These are phyloP conservation scores for Gambusia yucatana DNA, from an alignment of 2,797 vertebrate species.

Conservation along the genomic window DNA sequence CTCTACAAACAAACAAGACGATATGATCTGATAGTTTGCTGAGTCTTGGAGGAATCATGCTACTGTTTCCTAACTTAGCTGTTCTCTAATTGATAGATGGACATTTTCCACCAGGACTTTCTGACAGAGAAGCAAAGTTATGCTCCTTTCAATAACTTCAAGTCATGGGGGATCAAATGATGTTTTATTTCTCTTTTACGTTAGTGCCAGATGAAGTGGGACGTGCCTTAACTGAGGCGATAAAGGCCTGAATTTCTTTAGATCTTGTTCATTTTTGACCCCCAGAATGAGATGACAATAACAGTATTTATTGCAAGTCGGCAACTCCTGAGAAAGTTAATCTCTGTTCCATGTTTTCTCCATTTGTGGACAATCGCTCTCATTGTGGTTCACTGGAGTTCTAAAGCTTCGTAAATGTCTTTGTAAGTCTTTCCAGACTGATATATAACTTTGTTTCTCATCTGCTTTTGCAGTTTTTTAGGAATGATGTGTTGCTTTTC, in stretches of 20 bases:
- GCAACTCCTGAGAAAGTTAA: not conserved
- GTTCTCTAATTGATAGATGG: not conserved
- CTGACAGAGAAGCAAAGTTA: not conserved
- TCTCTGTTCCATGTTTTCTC: not conserved
- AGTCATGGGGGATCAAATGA: not conserved
- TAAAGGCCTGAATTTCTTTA: not conserved
- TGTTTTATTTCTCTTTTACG: not conserved
- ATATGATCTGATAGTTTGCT: not conserved
- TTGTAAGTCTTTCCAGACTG: not conserved
- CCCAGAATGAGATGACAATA: not conserved
- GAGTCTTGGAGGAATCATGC: not conserved
- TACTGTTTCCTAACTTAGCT: not conserved
- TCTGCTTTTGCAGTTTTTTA: not conserved
- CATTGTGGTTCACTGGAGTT: not conserved
- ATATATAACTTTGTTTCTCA: not conserved
- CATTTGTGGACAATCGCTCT: not conserved
- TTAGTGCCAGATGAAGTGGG: not conserved
- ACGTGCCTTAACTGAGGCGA: not conserved
- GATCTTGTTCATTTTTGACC: not conserved
- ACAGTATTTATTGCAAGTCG: not conserved
- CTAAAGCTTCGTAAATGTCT: not conserved
- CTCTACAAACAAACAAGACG: not conserved
- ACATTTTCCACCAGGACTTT: not conserved
- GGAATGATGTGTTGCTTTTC: not conserved
- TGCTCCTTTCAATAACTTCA: not conserved